Conservation (phyloP, 2,888 invertebrate genomes). For the Eupeodes latifasciatus region DNA sequence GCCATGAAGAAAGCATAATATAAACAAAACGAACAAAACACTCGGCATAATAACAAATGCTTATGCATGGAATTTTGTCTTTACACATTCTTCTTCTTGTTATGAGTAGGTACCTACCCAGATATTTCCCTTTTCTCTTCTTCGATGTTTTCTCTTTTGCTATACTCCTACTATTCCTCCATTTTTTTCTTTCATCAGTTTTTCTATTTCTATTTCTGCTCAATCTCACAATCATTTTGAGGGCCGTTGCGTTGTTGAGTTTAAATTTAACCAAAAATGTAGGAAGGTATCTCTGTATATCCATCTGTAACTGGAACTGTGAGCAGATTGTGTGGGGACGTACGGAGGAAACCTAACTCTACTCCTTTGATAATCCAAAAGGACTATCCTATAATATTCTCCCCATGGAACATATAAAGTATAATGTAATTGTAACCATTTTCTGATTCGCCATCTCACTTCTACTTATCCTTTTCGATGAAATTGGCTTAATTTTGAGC, state of each 20-base stretch:
- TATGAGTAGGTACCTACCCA: not conserved
- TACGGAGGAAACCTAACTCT: constrained; percentile 15
- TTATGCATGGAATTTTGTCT: constrained; percentile 58
- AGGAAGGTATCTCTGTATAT: not conserved
- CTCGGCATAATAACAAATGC: constrained; percentile 68
- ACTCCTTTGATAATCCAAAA: constrained; percentile 24
- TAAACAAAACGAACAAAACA: constrained; percentile 71
- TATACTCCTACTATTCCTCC: not conserved
- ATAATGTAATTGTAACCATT: constrained; percentile 67
- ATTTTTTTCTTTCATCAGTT: constrained; percentile 2
- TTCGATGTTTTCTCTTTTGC: not conserved
- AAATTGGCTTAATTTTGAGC: constrained; percentile 71
- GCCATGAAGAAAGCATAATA: constrained; percentile 58
- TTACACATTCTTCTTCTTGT: not conserved
- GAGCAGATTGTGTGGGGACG: not conserved
- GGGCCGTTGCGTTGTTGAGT: not conserved
- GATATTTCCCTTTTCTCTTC: not conserved
- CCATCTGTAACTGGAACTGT: too few species aligned
- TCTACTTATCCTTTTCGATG: constrained; percentile 47
- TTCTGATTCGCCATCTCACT: constrained; percentile 55
- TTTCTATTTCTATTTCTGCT: not conserved
- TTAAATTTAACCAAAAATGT: not conserved
- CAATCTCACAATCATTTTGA: not conserved
- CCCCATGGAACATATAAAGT: constrained; percentile 6
- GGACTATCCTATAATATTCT: constrained; percentile 23